These are phyloP conservation scores for Ciconia maguari DNA, from an alignment of 2,113 vertebrate genomes.

Conservation along the genomic window DNA sequence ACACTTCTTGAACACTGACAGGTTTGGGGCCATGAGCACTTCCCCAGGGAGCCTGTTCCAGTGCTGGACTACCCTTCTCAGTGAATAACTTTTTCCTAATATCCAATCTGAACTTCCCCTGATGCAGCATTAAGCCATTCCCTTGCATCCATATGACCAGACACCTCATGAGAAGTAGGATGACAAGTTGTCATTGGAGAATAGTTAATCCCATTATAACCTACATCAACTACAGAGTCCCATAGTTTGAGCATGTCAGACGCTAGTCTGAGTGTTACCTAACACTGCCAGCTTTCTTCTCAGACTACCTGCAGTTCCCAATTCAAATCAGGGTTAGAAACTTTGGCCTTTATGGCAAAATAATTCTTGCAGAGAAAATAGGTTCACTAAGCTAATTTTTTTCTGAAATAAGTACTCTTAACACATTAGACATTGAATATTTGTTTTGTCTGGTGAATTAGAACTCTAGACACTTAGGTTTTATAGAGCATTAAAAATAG, in stretches of 20 bases:
- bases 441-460: neutral
- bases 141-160: accelerated
- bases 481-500: neutral
- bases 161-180: neutral
- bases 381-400: neutral
- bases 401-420: neutral
- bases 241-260: too few relatives aligned
- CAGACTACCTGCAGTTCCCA: neutral
- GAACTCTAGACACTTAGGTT: neutral
- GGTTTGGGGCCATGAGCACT: neutral
- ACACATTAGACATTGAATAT: neutral
- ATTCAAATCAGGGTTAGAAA: neutral
- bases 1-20: neutral
- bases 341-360: neutral
- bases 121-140: neutral
- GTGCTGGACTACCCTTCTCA: too few relatives aligned
- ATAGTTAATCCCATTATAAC: neutral
- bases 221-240: neutral
- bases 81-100: neutral
- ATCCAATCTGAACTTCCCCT: neutral
- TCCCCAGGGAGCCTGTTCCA: neutral
- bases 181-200: neutral
- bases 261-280: too few relatives aligned
- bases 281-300: neutral
- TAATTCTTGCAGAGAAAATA: neutral